A percentile compares a stretch with the other conserved stretches of the same genome.
Conservation (phyloP, 1,140 invertebrate genomes). For the Cydia strobilella region DNA sequence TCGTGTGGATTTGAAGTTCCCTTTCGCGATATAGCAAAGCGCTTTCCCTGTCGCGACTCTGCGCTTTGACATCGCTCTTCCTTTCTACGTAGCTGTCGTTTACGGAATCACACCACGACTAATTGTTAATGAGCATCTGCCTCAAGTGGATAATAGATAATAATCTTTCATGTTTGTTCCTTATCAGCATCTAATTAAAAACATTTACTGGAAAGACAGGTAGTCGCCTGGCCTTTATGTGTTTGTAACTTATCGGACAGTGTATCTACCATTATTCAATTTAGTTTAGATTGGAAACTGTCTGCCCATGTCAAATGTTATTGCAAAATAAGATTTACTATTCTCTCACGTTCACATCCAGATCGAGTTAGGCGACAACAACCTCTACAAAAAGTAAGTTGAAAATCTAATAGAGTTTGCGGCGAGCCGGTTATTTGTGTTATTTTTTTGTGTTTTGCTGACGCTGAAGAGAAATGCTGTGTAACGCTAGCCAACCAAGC, state of each 20-base stretch:
- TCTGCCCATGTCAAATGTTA: constrained; percentile 51
- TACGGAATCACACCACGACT: constrained; percentile 39
- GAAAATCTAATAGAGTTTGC: constrained; percentile 76
- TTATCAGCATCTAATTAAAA: background rate
- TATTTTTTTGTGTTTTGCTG: constrained; percentile 67
- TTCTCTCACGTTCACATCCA: constrained; percentile 73
- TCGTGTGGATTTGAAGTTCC: constrained; percentile 62
- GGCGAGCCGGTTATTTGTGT: constrained; percentile 67
- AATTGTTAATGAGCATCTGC: constrained; percentile 37
- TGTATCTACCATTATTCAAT: constrained; percentile 20
- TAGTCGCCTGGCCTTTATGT: constrained; percentile 3
- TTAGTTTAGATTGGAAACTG: constrained; percentile 38
- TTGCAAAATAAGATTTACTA: constrained; percentile 68
- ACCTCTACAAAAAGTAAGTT: constrained; percentile 71
- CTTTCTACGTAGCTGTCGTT: constrained; percentile 65
- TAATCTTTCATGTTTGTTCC: background rate
- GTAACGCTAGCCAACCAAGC: constrained; percentile 68
- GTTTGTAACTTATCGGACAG: background rate
- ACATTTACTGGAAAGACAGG: background rate
- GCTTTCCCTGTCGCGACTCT: constrained; percentile 70
- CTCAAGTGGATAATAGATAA: background rate
- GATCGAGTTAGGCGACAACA: constrained; percentile 69
- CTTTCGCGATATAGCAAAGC: constrained; percentile 67
- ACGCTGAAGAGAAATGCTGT: constrained; percentile 62
- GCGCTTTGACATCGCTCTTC: constrained; percentile 70